Percentiles rank a stretch among this genome's conserved stretches.
Evolutionary conservation across 1,140 invertebrate genomes (phyloP).

Genomic region (Drosophila takahashii): DNA sequence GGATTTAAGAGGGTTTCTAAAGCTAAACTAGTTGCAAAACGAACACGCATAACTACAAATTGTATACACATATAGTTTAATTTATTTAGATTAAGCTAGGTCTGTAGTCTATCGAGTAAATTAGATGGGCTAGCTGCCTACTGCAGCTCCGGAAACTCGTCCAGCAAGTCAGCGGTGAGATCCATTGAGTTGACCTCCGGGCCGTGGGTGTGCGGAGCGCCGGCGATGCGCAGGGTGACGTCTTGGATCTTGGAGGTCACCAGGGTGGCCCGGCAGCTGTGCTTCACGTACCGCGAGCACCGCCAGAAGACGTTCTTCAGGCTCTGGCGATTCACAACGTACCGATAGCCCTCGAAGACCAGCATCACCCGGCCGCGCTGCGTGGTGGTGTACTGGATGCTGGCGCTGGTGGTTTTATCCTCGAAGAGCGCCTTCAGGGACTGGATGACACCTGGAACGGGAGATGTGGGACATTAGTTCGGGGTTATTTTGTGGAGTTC

Average conservation of each 20-base stretch:
- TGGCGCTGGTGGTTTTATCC: slow-evolving; percentile 61
- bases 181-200: slow-evolving; percentile 73
- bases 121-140: slow-evolving; percentile 35
- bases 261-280: slow-evolving; percentile 76
- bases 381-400: slow-evolving; percentile 75
- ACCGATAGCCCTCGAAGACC: slow-evolving; percentile 80
- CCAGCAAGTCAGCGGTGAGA: slow-evolving; percentile 66
- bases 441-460: slow-evolving; percentile 67
- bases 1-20: not conserved
- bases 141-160: slow-evolving; percentile 62
- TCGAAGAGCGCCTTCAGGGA: slow-evolving; percentile 73
- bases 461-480: slow-evolving; percentile 5
- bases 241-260: slow-evolving; percentile 79
- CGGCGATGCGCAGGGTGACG: slow-evolving; percentile 66
- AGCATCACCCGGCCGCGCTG: slow-evolving; percentile 82
- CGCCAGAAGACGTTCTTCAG: slow-evolving; percentile 84
- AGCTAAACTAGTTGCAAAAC: slow-evolving; percentile 25
- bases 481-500: not conserved
- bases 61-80: slow-evolving; percentile 28
- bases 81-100: slow-evolving; percentile 57
- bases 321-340: slow-evolving; percentile 82
- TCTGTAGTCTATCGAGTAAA: slow-evolving; percentile 11
- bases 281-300: slow-evolving; percentile 82
- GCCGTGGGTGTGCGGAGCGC: slow-evolving; percentile 76
- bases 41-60: slow-evolving; percentile 20